Percentiles rank a stretch among this genome's conserved stretches.
Evolutionary conservation across 2,888 invertebrate species (phyloP).

Genomic region (Bruchidius siliquastri): DNA sequence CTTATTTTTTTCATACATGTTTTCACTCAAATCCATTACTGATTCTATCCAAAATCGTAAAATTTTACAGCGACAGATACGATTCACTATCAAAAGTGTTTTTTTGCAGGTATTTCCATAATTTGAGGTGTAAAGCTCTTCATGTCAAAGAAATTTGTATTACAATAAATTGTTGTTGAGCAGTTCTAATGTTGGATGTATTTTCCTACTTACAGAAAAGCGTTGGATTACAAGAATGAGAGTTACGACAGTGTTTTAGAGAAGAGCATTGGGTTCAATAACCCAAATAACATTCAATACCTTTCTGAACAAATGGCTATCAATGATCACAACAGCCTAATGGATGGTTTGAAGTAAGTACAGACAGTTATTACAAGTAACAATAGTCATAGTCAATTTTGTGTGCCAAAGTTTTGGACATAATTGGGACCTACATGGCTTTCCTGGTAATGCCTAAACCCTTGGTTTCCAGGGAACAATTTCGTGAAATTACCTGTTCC

Average conservation of each 20-base stretch:
- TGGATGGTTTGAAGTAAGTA: constrained; percentile 64
- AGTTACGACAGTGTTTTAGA: constrained; percentile 76
- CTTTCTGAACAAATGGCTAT: constrained; percentile 73
- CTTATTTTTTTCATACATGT: no score
- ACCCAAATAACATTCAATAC: constrained; percentile 82
- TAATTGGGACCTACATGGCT: no score
- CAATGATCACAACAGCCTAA: constrained; percentile 65
- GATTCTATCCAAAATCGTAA: not conserved
- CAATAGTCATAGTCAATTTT: no score
- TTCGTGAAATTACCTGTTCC: no score
- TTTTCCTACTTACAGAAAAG: constrained; percentile 58
- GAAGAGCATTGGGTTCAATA: constrained; percentile 81
- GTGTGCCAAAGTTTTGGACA: no score
- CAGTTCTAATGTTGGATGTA: not conserved
- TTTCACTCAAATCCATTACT: no score
- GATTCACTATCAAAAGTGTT: not conserved
- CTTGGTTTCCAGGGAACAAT: no score
- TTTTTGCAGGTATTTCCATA: not conserved
- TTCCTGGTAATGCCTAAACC: no score
- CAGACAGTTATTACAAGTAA: not conserved
- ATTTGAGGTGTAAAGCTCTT: not conserved
- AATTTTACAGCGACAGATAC: not conserved
- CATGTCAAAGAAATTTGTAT: not conserved
- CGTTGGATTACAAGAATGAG: constrained; percentile 73
- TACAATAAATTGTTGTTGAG: not conserved